A percentile compares a stretch with the other conserved stretches of the same genome.
phyloP scores from a whole-genome alignment of 2,113 vertebrate species.

The Dicaeum eximium region DNA sequence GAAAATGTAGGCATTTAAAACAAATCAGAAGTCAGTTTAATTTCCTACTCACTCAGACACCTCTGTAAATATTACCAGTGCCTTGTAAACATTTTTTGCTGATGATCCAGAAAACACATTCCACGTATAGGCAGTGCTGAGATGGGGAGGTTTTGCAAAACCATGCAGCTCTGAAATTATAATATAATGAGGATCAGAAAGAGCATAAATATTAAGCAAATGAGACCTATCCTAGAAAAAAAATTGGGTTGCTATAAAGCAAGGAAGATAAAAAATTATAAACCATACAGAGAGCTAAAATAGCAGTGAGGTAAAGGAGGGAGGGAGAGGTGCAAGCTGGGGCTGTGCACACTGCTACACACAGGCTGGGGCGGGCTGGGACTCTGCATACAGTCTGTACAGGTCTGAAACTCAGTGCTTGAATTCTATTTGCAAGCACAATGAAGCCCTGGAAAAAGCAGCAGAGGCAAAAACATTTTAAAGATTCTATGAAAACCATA shows the following conservation, averaged over 20 bases:
- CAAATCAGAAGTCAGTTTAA: not conserved
- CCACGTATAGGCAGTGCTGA: not conserved
- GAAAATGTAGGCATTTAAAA: not conserved
- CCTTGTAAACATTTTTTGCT: not conserved
- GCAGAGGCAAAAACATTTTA: not conserved
- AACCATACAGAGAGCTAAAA: not conserved
- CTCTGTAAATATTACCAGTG: not conserved
- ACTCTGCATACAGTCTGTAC: not conserved
- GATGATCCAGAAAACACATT: not conserved
- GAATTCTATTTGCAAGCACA: not conserved
- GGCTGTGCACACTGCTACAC: accelerated
- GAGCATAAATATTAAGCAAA: not conserved
- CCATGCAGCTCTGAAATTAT: not conserved
- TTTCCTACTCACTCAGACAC: not conserved
- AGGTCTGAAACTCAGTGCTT: not conserved
- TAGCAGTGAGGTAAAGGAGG: not conserved
- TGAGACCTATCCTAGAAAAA: not conserved
- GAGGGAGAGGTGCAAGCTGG: not conserved
- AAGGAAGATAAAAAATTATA: not conserved
- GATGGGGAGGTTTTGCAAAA: not conserved
- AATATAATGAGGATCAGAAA: not conserved
- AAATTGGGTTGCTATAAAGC: not conserved
- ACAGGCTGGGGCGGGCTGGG: not conserved
- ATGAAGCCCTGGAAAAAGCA: not conserved
- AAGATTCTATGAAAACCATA: not conserved